Conservation (phyloP, 2,888 invertebrate species). For the Cerastoderma edule region DNA sequence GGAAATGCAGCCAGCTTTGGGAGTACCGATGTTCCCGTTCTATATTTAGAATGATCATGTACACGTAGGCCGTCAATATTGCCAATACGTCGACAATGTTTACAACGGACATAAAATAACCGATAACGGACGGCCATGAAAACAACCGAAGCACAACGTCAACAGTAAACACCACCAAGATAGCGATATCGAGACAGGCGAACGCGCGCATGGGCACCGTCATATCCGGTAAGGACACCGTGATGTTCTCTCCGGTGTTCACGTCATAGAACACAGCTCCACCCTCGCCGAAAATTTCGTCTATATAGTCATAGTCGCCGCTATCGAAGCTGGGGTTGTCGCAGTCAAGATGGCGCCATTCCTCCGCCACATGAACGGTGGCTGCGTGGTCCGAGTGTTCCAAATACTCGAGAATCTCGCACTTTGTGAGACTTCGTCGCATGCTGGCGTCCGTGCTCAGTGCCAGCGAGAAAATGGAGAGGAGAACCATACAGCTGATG, state of each 20-base stretch:
- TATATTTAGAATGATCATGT: conserved; percentile 20
- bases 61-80: conserved; percentile 33
- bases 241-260: background rate
- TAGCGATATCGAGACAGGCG: conserved; percentile 34
- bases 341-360: background rate
- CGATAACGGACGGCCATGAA: conserved; percentile 42
- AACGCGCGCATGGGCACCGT: conserved; percentile 23
- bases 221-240: background rate
- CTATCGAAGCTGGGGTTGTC: background rate
- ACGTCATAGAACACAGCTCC: background rate
- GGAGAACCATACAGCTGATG: conserved; percentile 43
- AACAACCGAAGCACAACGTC: conserved; percentile 50
- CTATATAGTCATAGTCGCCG: conserved; percentile 4
- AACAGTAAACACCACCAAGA: conserved; percentile 44
- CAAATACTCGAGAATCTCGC: conserved; percentile 56
- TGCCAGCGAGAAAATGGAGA: conserved; percentile 49
- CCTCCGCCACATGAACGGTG: background rate
- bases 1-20: conserved; percentile 36
- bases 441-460: conserved; percentile 44
- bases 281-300: conserved; percentile 11
- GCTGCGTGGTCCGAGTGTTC: conserved; percentile 16
- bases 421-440: conserved; percentile 43
- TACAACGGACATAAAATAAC: conserved; percentile 39
- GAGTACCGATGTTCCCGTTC: conserved; percentile 40
- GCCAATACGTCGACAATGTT: conserved; percentile 56